Conservation (phyloP, 2,888 invertebrate species). For the Eustalomyia histrio region DNA sequence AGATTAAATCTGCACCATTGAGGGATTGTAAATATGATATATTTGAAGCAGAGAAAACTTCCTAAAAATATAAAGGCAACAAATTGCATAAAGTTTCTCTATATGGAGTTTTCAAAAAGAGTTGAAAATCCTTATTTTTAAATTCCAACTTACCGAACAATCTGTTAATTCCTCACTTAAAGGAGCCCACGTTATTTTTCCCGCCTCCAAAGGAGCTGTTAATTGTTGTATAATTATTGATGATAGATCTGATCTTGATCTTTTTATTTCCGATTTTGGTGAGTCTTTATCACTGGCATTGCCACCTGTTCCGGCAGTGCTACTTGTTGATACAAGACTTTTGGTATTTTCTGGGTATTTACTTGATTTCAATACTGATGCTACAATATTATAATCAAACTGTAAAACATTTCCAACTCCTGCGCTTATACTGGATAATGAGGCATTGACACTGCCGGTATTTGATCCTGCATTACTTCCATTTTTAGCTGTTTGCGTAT, state of each 20-base stretch:
- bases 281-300: constrained; percentile 81
- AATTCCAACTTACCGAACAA: constrained; percentile 76
- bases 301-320: constrained; percentile 49
- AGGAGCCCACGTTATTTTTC: constrained; percentile 80
- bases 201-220: constrained; percentile 84
- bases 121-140: too few relatives aligned
- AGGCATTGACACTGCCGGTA: constrained; percentile 35
- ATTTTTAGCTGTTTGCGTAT: constrained; percentile 38
- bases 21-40: constrained; percentile 88
- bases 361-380: constrained; percentile 88
- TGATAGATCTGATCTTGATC: constrained; percentile 85
- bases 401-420: constrained; percentile 63
- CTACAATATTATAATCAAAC: constrained; percentile 88
- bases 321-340: constrained; percentile 79
- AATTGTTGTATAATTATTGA: constrained; percentile 87
- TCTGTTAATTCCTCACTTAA: constrained; percentile 79
- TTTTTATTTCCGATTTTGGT: constrained; percentile 81
- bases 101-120: too few relatives aligned
- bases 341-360: constrained; percentile 82
- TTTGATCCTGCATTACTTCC: constrained; percentile 41
- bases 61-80: constrained; percentile 80
- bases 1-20: constrained; percentile 89
- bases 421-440: constrained; percentile 12
- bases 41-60: constrained; percentile 89
- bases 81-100: not conserved